phyloP scores from a whole-genome alignment of 2,888 invertebrate species.

The Erebia palarica region DNA sequence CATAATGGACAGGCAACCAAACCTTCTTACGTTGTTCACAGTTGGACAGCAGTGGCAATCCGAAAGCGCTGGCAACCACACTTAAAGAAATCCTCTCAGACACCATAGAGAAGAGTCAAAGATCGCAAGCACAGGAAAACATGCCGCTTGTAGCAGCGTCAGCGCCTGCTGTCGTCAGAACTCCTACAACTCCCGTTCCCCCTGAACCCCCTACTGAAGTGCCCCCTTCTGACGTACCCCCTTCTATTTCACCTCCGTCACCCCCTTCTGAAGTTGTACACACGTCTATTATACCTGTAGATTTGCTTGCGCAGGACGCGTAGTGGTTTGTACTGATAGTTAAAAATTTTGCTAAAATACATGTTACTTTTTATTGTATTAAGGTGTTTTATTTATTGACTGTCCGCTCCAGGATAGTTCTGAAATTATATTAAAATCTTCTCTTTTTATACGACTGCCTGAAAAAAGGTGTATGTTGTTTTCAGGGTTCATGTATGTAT shows the following conservation, averaged over 20 bases:
- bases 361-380: slow-evolving; percentile 41
- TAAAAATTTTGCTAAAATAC: slow-evolving; percentile 49
- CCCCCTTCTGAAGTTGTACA: neutral
- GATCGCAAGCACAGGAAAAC: slow-evolving; percentile 39
- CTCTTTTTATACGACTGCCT: too few relatives aligned
- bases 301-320: slow-evolving; percentile 1
- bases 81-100: slow-evolving; percentile 72
- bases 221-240: neutral
- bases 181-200: slow-evolving; percentile 12
- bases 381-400: slow-evolving; percentile 13
- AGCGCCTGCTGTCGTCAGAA: slow-evolving; percentile 37
- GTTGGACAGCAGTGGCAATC: slow-evolving; percentile 72
- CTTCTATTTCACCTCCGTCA: neutral
- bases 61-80: slow-evolving; percentile 65
- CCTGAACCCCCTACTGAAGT: neutral
- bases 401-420: too few relatives aligned
- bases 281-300: neutral
- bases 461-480: too few relatives aligned
- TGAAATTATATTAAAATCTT: too few relatives aligned
- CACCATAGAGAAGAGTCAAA: slow-evolving; percentile 61
- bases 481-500: too few relatives aligned
- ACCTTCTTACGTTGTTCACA: slow-evolving; percentile 40
- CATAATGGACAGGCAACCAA: too few relatives aligned
- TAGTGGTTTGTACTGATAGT: slow-evolving; percentile 42
- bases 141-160: slow-evolving; percentile 39